Evolutionary conservation across 1,140 invertebrate species (phyloP).

Genomic region (Octopus sinensis): DNA sequence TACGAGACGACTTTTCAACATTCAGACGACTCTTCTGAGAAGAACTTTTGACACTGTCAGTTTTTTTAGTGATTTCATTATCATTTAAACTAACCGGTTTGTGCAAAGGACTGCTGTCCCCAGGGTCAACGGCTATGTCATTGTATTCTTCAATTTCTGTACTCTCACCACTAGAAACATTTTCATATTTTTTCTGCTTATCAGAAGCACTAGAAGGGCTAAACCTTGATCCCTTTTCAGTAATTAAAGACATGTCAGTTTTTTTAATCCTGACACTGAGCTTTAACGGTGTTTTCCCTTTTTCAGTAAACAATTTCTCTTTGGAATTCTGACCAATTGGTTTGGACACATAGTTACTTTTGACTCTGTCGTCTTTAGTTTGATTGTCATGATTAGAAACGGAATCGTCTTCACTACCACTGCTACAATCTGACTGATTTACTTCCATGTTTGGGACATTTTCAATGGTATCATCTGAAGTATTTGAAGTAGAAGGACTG

Average conservation of each 20-base stretch:
- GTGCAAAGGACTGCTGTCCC: not conserved
- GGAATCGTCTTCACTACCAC: too few species aligned
- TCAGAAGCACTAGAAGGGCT: not conserved
- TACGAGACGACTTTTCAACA: not conserved
- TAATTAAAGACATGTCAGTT: too few species aligned
- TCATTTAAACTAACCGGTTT: not conserved
- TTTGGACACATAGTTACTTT: too few species aligned
- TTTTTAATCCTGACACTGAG: too few species aligned
- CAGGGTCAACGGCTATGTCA: not conserved
- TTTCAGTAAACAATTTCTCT: too few species aligned
- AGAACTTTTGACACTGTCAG: not conserved
- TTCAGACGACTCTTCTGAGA: not conserved
- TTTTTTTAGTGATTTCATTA: not conserved
- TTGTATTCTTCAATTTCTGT: conserved; percentile 5
- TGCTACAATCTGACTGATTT: not conserved
- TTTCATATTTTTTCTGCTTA: not conserved
- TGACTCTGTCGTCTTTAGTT: too few species aligned
- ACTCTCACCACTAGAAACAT: not conserved
- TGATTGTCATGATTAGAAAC: too few species aligned
- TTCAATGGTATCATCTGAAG: not conserved
- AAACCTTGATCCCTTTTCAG: too few species aligned
- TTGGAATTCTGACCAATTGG: too few species aligned
- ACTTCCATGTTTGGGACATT: not conserved
- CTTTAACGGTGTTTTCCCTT: too few species aligned
- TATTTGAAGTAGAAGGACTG: not conserved